A percentile compares a stretch with the other conserved stretches of the same genome.
Conservation (phyloP, 1,140 invertebrate species). For the Pteromalus puparum region DNA sequence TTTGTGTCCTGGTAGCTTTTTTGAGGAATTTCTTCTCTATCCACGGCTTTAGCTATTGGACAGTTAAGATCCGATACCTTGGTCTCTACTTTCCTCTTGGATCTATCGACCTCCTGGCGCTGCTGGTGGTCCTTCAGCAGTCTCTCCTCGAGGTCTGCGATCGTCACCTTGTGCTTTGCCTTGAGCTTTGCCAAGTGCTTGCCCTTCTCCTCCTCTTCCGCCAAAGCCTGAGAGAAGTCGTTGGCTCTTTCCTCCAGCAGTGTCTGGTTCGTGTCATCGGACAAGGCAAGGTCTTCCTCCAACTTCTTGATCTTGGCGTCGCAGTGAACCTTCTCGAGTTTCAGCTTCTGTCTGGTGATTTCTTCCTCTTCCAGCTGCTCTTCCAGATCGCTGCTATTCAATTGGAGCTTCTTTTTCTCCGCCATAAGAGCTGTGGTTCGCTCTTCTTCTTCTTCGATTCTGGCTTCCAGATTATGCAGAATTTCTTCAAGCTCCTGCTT, state of each 20-base stretch:
- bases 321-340: slow-evolving; percentile 93
- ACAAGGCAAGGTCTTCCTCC: slow-evolving; percentile 94
- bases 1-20: no score
- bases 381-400: slow-evolving; percentile 91
- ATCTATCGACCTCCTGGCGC: no score
- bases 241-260: slow-evolving; percentile 92
- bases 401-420: slow-evolving; percentile 96
- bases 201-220: slow-evolving; percentile 99
- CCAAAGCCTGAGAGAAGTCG: slow-evolving; percentile 92
- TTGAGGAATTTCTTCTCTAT: no score
- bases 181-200: no score
- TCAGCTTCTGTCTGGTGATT: slow-evolving; percentile 92
- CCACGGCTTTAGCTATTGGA: no score
- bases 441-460: slow-evolving; percentile 98
- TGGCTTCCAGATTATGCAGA: slow-evolving; percentile 95
- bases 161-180: no score
- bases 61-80: slow-evolving; percentile 93
- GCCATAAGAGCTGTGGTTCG: slow-evolving; percentile 84
- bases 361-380: slow-evolving; percentile 98
- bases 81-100: slow-evolving; percentile 89
- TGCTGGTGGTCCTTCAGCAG: no score
- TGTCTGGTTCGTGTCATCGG: slow-evolving; percentile 92
- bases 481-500: no score
- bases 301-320: slow-evolving; percentile 97
- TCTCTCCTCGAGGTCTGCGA: no score